A percentile compares a stretch with the other conserved stretches of the same genome.
Conservation (phyloP, 92 coral and sea anemone genomes). For the Palythoa grandiflora region DNA sequence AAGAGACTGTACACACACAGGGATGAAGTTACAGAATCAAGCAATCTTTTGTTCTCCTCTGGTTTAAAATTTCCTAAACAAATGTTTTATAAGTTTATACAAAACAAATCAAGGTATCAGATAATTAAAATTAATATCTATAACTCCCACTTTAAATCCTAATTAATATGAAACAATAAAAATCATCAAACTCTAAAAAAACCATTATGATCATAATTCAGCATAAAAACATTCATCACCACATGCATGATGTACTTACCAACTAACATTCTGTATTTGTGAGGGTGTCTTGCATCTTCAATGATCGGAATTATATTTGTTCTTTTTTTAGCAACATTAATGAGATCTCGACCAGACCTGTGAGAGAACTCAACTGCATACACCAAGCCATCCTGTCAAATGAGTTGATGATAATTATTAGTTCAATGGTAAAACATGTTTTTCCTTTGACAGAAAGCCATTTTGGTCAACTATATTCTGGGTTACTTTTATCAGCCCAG, state of each 20-base stretch:
- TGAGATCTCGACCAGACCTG: conserved; percentile 98
- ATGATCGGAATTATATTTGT: conserved; percentile 98
- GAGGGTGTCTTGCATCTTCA: conserved; percentile 99
- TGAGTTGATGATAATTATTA: not conserved
- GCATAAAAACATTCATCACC: not conserved
- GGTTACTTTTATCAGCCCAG: no score
- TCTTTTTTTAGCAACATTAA: conserved; percentile 98
- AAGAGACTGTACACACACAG: no score
- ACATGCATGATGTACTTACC: conserved; percentile 66
- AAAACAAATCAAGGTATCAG: no score
- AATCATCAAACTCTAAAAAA: no score
- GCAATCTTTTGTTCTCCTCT: no score
- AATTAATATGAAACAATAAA: not conserved
- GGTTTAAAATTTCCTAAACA: no score
- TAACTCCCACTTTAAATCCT: no score
- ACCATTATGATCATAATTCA: no score
- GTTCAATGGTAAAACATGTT: not conserved
- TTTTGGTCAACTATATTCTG: no score
- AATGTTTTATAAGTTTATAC: no score
- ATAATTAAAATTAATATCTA: no score
- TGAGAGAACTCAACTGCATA: conserved; percentile 99
- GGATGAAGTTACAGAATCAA: no score
- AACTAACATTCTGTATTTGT: conserved; percentile 98
- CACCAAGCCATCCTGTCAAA: conserved; percentile 92
- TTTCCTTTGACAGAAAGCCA: not conserved